Base-by-base conservation (phyloP, 1,140 invertebrate species). In the Drosophila miranda region DNA sequence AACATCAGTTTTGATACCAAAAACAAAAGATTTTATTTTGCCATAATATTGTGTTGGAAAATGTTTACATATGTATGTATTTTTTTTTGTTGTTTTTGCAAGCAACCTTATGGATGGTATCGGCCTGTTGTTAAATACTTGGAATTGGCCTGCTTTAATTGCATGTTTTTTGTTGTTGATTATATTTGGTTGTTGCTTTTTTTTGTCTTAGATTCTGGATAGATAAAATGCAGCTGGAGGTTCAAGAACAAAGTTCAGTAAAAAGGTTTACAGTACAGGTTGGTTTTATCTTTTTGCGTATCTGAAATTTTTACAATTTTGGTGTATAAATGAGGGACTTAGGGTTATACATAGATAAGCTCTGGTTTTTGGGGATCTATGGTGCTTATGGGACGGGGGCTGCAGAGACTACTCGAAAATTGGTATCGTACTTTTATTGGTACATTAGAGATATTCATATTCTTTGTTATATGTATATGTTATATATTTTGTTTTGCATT, bases 1-100 rank as follows among this genome's bases (percentile, higher is more conserved):
- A 0, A 34, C n/a, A 4, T 8, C 19, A 8, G 21, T 13, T 23
- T 58, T 78, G 51, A 79, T 84, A 82, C 80, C 79, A 78, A 82
- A 82, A 82, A 26, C 23, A 74, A 79, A 83, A 83, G 75, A 62
- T 28, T 82, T 82, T 82, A 82, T 82, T 82, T 78, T 44, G 70
- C 60, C 70, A 45, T 67, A 68, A 51, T 58, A 78, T 55, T 74
- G 63, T 71, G 54, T 75, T 57, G 51, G 79, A 79, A 75, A 83
- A 71, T 78, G 61, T 68, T 50, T 52, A 44, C 34, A 14, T 28
- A 38, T 28, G 4, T 16, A 19, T 50, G 7, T 52, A 21, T 2
- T 52, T 52, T 21, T 41, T 11, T 3, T 52, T 52, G 9, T 19
- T 5, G 19, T n/a, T 52, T 41, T 71, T 71, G 42, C 61, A 49